These are phyloP conservation scores for Aptenodytes forsteri DNA, from an alignment of 2,113 vertebrate species.

Conservation along the genomic window DNA sequence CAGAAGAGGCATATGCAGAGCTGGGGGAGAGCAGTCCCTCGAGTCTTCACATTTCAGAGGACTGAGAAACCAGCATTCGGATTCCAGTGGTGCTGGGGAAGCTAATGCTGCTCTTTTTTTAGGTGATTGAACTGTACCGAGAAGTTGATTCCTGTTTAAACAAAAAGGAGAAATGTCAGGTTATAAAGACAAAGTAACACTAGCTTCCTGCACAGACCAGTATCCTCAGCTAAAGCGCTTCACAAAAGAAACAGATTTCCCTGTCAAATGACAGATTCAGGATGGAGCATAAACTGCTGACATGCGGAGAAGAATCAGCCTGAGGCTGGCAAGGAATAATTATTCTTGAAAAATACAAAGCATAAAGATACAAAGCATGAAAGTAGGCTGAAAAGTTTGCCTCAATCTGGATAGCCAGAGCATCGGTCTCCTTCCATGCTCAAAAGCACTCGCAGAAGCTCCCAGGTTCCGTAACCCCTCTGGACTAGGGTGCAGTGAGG, in stretches of 20 bases:
- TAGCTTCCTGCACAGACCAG: not conserved
- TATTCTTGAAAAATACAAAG: not conserved
- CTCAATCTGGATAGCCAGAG: not conserved
- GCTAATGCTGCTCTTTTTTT: not conserved
- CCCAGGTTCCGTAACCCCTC: not conserved
- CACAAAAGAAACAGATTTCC: not conserved
- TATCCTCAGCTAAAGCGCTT: not conserved
- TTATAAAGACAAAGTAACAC: not conserved
- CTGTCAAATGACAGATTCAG: not conserved
- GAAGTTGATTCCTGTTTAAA: conserved; percentile 23
- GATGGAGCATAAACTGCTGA: not conserved
- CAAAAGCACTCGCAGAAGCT: not conserved
- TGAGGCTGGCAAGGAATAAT: not conserved
- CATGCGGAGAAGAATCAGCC: not conserved
- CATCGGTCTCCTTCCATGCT: rapidly evolving
- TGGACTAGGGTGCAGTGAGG: not conserved
- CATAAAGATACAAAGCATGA: not conserved
- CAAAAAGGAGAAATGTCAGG: not conserved
- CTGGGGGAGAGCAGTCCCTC: not conserved
- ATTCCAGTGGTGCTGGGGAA: not conserved
- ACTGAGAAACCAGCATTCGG: not conserved
- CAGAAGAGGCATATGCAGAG: not conserved
- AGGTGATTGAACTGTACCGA: not conserved
- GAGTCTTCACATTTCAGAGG: not conserved
- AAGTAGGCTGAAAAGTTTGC: not conserved